Evolutionary conservation across 2,797 vertebrate species (phyloP).

Genomic region (Sebastes kiyomatsui): DNA sequence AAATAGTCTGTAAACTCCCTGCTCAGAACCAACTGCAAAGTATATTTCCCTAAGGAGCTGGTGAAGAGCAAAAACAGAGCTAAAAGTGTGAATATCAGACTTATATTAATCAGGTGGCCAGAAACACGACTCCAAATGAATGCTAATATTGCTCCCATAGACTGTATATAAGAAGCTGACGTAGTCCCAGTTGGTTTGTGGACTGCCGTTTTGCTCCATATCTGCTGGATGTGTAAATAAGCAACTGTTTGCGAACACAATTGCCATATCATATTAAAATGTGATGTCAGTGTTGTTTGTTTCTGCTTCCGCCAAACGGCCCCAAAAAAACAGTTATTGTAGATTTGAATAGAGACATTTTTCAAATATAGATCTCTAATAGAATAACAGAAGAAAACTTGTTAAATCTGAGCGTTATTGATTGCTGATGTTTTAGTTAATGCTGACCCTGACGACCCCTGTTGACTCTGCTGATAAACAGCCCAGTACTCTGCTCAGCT

Average conservation of each 20-base stretch:
- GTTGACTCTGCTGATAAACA: not conserved
- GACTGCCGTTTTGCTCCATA: too few species aligned
- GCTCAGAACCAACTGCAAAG: not conserved
- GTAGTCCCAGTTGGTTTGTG: too few species aligned
- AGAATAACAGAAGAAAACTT: not conserved
- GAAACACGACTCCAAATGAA: not conserved
- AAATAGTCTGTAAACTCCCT: not conserved
- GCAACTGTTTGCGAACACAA: too few species aligned
- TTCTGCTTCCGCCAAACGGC: not conserved
- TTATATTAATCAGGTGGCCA: not conserved
- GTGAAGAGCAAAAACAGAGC: not conserved
- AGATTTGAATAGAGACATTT: not conserved
- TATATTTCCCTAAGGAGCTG: not conserved
- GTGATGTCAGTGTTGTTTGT: not conserved
- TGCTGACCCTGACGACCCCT: not conserved
- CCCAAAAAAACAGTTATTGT: not conserved
- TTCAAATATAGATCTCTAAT: not conserved
- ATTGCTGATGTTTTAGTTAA: not conserved
- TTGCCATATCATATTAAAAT: not conserved
- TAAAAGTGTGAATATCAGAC: not conserved
- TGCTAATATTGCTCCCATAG: too few species aligned
- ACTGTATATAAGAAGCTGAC: too few species aligned
- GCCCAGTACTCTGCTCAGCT: not conserved
- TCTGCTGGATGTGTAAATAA: too few species aligned
- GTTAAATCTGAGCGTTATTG: not conserved